phyloP scores from a whole-genome alignment of 2,113 vertebrate genomes.

The Strigops habroptila region DNA sequence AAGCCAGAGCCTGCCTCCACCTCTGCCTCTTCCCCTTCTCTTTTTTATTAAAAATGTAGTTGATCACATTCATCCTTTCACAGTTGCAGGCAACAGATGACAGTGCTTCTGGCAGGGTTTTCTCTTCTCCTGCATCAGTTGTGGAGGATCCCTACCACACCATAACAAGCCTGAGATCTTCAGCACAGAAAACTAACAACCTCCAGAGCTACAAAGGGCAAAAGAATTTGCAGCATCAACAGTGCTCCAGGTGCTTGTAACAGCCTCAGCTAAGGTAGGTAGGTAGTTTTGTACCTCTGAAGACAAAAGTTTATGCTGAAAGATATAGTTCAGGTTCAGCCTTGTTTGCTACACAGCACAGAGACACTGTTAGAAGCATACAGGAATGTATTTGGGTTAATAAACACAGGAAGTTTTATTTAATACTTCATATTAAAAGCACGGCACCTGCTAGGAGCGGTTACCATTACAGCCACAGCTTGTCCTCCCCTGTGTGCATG shows the following conservation, averaged over 20 bases:
- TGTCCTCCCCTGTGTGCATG: background rate
- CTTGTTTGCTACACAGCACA: background rate
- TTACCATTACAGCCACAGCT: constrained; percentile 29
- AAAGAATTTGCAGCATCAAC: background rate
- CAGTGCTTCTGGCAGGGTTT: background rate
- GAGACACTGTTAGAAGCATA: background rate
- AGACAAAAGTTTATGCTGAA: background rate
- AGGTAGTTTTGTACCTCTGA: background rate
- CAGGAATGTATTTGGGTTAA: background rate
- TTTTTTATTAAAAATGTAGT: background rate
- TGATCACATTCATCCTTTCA: background rate
- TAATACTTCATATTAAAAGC: constrained; percentile 3
- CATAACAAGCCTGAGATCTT: accelerated
- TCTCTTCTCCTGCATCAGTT: background rate
- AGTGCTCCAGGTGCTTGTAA: background rate
- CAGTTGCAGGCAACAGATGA: background rate
- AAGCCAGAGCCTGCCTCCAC: background rate
- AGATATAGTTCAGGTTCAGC: background rate
- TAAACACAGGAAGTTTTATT: constrained; percentile 8
- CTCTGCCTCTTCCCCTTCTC: background rate
- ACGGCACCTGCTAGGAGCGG: constrained; percentile 27
- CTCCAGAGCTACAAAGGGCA: background rate
- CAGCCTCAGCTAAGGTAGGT: background rate
- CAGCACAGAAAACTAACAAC: background rate
- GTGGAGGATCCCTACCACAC: background rate